Percentiles rank a stretch among this genome's conserved stretches.
Evolutionary conservation across 2,888 invertebrate species (phyloP).

Genomic region (Strigamia transsilvanica): DNA sequence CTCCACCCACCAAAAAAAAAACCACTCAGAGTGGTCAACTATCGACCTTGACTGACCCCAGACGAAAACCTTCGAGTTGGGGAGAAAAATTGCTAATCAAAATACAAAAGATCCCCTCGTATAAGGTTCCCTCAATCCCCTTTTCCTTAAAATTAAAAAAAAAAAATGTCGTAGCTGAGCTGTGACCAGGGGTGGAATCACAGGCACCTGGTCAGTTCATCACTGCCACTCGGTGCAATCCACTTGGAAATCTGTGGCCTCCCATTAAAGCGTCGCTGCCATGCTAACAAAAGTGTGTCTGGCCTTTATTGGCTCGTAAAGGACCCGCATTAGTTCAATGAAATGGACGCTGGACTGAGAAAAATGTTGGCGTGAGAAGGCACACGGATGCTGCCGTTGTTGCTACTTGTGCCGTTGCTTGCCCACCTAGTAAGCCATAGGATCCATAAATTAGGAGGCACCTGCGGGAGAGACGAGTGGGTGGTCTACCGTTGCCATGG

Average conservation of each 20-base stretch:
- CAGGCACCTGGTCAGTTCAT: conserved; percentile 35
- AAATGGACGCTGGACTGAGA: conserved; percentile 21
- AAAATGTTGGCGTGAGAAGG: conserved; percentile 17
- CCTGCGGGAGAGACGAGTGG: conserved; percentile 51
- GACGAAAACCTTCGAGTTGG: not conserved
- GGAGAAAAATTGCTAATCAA: not conserved
- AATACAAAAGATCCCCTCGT: not conserved
- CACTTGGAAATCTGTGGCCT: conserved; percentile 39
- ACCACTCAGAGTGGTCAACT: not conserved
- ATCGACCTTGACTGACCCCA: conserved; percentile 29
- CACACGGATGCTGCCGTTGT: conserved; percentile 11
- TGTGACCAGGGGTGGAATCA: conserved; percentile 20
- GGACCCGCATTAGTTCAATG: conserved; percentile 38
- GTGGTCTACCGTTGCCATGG: conserved; percentile 40
- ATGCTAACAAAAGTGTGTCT: conserved; percentile 44
- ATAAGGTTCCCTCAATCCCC: not conserved
- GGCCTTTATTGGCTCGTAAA: conserved; percentile 44
- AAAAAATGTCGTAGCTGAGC: conserved; percentile 7
- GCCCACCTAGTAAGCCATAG: conserved; percentile 37
- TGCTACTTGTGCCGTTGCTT: conserved; percentile 24
- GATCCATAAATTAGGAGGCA: conserved; percentile 50
- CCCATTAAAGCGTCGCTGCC: conserved; percentile 33
- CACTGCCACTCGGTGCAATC: conserved; percentile 36
- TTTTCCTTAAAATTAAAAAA: conserved; percentile 18
- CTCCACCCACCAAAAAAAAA: not conserved